Evolutionary conservation across 2,113 vertebrate species (phyloP).

Genomic region (Plecotus auritus): DNA sequence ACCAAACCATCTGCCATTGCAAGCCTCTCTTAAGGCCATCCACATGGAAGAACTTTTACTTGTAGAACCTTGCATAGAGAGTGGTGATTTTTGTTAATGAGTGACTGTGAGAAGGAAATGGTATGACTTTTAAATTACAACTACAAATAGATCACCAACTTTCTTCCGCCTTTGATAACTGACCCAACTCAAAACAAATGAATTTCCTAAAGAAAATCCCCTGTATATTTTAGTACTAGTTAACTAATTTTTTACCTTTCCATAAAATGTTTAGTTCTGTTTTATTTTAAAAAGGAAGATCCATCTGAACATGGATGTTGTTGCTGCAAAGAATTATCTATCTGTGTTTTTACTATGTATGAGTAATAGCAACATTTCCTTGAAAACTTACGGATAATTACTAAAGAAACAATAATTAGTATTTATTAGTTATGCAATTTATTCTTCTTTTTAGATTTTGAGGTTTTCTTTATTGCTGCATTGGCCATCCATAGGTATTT

Average conservation of each 20-base stretch:
- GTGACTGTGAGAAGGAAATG: constrained; percentile 60
- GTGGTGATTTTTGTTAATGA: constrained; percentile 7
- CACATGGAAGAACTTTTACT: constrained; percentile 63
- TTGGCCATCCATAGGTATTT: neutral
- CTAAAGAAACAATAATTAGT: constrained; percentile 65
- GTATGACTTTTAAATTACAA: constrained; percentile 64
- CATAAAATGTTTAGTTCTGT: constrained; percentile 67
- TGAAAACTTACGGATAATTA: constrained; percentile 73
- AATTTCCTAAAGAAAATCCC: neutral
- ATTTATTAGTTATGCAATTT: constrained; percentile 62
- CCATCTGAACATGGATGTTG: constrained; percentile 64
- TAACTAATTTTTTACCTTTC: constrained; percentile 34
- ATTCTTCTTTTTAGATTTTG: constrained; percentile 54
- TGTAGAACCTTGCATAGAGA: constrained; percentile 38
- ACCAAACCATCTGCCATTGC: constrained; percentile 75
- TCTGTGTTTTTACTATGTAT: constrained; percentile 66
- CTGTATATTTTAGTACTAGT: neutral
- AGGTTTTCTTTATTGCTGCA: constrained; percentile 45
- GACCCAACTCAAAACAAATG: neutral
- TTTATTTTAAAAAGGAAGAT: constrained; percentile 71
- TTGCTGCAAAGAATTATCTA: constrained; percentile 62
- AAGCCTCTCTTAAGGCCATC: constrained; percentile 55
- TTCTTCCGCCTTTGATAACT: constrained; percentile 72
- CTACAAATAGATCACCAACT: constrained; percentile 66
- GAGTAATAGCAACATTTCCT: constrained; percentile 57